phyloP scores from a whole-genome alignment of 2,113 vertebrate species.

The Steatornis caripensis region DNA sequence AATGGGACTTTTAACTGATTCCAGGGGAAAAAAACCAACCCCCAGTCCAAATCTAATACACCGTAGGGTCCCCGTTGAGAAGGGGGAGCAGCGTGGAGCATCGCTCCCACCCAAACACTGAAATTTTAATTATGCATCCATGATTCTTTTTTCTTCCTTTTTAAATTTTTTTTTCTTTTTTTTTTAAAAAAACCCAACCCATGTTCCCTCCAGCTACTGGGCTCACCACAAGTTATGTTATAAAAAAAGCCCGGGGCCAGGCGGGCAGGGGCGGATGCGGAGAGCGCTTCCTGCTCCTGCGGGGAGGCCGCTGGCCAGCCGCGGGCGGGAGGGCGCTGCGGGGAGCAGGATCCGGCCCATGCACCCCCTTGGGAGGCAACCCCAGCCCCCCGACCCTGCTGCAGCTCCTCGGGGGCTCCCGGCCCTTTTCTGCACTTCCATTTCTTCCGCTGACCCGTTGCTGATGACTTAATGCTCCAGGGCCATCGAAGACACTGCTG shows the following conservation, averaged over 20 bases:
- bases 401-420: background rate
- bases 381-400: background rate
- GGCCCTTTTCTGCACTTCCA: rapidly evolving
- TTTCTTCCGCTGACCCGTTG: rapidly evolving
- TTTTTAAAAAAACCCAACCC: background rate
- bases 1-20: background rate
- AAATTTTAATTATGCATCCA: background rate
- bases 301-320: background rate
- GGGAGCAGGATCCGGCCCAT: background rate
- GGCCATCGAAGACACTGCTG: rapidly evolving
- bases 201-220: slow-evolving; percentile 21
- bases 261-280: slow-evolving; percentile 54
- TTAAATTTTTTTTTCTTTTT: background rate
- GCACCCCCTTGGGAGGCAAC: background rate
- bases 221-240: slow-evolving; percentile 56
- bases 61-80: rapidly evolving
- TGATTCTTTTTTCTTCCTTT: background rate
- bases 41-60: too few relatives aligned
- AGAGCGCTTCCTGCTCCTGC: slow-evolving; percentile 50
- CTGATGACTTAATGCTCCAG: rapidly evolving
- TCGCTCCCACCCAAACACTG: background rate
- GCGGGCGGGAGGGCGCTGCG: background rate
- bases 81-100: background rate
- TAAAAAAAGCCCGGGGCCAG: slow-evolving; percentile 27
- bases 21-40: too few relatives aligned